A percentile compares a stretch with the other conserved stretches of the same genome.
These are phyloP conservation scores for Drosophila oshimai DNA, from an alignment of 1,140 invertebrate species.

Conservation along the genomic window DNA sequence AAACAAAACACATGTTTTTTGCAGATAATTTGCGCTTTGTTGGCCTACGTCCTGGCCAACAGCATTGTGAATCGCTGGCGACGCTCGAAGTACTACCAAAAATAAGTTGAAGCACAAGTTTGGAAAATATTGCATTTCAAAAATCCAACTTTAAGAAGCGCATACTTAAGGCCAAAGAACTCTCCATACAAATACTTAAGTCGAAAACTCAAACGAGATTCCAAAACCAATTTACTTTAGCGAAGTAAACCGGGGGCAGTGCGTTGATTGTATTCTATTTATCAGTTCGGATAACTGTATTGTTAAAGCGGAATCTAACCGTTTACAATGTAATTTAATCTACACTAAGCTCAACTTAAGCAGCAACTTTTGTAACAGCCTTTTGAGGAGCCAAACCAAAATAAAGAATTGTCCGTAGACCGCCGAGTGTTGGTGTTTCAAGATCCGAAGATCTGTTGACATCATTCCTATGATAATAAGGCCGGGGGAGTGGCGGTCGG, in stretches of 20 bases:
- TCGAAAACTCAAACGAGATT: conserved; percentile 55
- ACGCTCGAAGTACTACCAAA: conserved; percentile 76
- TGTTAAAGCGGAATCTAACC: conserved; percentile 5
- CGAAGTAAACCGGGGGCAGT: not conserved
- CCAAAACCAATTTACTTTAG: conserved; percentile 51
- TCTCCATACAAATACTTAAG: conserved; percentile 54
- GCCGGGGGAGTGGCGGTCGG: not conserved
- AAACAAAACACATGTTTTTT: not conserved
- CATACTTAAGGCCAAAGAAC: conserved; percentile 79
- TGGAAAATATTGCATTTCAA: conserved; percentile 16
- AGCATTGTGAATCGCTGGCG: conserved; percentile 81
- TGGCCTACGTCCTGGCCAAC: conserved; percentile 72
- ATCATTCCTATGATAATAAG: conserved; percentile 35
- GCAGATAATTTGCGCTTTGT: conserved; percentile 65
- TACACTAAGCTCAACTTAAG: conserved; percentile 45
- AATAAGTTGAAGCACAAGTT: conserved; percentile 38
- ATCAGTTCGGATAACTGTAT: conserved; percentile 3
- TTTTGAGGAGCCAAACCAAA: conserved; percentile 29
- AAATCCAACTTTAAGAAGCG: conserved; percentile 16
- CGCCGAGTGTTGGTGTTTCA: not conserved
- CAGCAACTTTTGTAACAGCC: conserved; percentile 22
- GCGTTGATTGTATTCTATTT: conserved; percentile 4
- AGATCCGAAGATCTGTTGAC: conserved; percentile 18
- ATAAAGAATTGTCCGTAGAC: conserved; percentile 28
- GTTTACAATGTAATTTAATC: conserved; percentile 36